Percentiles rank a stretch among this genome's conserved stretches.
Conservation (phyloP, 2,888 invertebrate genomes). For the Andrena minutula region DNA sequence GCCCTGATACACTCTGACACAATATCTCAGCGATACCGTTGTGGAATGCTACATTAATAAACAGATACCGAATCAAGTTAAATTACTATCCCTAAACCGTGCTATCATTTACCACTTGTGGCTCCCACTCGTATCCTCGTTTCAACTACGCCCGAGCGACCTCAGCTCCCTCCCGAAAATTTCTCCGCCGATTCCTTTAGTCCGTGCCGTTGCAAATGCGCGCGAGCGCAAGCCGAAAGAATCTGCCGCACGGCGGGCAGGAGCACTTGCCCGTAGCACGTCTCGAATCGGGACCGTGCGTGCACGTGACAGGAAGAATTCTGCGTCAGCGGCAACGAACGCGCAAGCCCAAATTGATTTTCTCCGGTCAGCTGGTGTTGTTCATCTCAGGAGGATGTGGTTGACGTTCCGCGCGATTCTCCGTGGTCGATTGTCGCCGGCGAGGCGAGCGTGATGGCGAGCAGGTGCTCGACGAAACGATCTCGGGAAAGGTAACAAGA, state of each 20-base stretch:
- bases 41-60: too few species aligned
- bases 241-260: not conserved
- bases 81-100: too few species aligned
- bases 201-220: not conserved
- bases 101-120: too few species aligned
- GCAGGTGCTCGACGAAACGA: constrained; percentile 14
- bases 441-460: constrained; percentile 30
- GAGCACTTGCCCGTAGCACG: not conserved
- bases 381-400: constrained; percentile 33
- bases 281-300: not conserved
- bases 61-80: too few species aligned
- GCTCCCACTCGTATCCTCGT: too few species aligned
- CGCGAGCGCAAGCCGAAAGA: too few species aligned
- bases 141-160: too few species aligned
- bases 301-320: constrained; percentile 13
- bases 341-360: constrained; percentile 77
- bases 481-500: not conserved
- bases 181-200: too few species aligned
- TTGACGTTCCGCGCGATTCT: constrained; percentile 33
- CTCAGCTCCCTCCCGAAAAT: too few species aligned
- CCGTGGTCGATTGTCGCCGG: not conserved
- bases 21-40: too few species aligned
- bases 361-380: constrained; percentile 58
- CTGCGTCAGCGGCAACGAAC: not conserved
- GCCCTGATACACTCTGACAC: too few species aligned